Evolutionary conservation across 35 echinoderm and acorn worm genomes (phyloP).

Genomic region (Apostichopus japonicus): DNA sequence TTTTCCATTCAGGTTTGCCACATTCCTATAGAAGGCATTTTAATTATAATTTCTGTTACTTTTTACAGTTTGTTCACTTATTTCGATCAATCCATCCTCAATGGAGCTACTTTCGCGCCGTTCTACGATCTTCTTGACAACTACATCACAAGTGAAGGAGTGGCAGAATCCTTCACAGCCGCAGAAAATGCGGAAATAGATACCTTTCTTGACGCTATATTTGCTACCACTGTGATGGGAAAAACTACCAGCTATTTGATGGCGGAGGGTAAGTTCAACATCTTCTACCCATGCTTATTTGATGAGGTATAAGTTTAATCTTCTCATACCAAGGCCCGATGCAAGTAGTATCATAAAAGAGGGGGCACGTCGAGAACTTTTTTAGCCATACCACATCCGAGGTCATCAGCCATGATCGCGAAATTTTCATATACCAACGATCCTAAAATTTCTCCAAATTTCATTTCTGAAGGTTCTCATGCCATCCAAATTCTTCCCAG

Average conservation of each 20-base stretch:
- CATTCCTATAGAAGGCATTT: not conserved
- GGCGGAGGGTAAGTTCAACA: constrained; percentile 47
- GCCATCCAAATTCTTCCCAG: too few species aligned
- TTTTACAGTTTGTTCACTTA: constrained; percentile 49
- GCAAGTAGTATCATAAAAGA: not conserved
- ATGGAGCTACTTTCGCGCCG: not conserved
- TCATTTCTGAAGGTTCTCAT: too few species aligned
- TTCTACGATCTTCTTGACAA: constrained; percentile 64
- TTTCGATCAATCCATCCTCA: constrained; percentile 37
- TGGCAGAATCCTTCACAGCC: constrained; percentile 36
- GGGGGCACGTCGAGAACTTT: not conserved
- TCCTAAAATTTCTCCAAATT: too few species aligned
- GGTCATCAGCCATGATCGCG: too few species aligned
- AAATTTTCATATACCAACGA: too few species aligned
- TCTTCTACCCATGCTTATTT: not conserved
- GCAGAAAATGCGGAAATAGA: constrained; percentile 59
- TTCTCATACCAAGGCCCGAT: not conserved
- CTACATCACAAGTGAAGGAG: constrained; percentile 56
- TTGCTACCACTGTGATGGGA: constrained; percentile 51
- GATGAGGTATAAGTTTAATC: not conserved
- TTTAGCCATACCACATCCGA: not conserved
- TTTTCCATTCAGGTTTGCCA: not conserved
- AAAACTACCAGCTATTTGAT: constrained; percentile 39
- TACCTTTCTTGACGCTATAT: constrained; percentile 45
- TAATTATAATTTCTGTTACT: not conserved